Base-by-base conservation (phyloP, 2,797 vertebrate genomes). In the Acridotheres tristis region DNA sequence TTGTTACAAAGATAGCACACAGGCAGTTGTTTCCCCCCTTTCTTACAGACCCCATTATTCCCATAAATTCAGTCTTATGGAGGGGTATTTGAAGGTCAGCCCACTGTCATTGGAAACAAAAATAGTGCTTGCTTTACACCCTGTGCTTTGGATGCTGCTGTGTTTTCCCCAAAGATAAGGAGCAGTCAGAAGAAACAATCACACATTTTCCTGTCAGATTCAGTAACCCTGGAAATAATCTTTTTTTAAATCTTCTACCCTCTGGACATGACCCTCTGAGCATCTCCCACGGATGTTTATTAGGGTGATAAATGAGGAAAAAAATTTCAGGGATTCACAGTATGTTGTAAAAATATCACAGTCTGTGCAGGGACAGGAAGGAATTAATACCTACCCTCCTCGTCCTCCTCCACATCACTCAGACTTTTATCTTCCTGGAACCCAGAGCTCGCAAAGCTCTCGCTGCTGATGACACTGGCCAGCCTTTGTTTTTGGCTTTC, bases 341-440 rank as follows among this genome's bases (percentile, higher is more conserved):
- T 95, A 89, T 83, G 92, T 79, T 96, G 81, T 97, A 98, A 98
- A 98, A 98, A 97, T 98, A 98, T 96, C 97, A 65, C 95, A 73
- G 92, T 81, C 86, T 3, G 5, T 88, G 90, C 66, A 96, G 93
- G 92, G 93, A 93, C 96, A 97, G 97, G 98, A 98, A 98, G 97
- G 97, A 97, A 97, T 96, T 91, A 88, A 97, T 96, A 97, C 98
- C 88, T 97, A 98, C 98, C 98, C 84, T 98, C 97, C 73, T 98
- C 97, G 14, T 98, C 97, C 95, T 98, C 98, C 76, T 96, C 96
- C 59, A 40, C 92, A 90, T 98, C 98, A 65, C 96, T 98, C 94
- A 98, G 97, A 67, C 96, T 97, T 97, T 95, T 97, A 84, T 98
- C 97, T 95, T 98, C 98, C 89, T 98, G 98, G 95, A 98, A 98